Percentiles rank a stretch among this genome's conserved stretches.
Evolutionary conservation across 2,113 vertebrate species (phyloP).

Genomic region (Triplophysa rosa): DNA sequence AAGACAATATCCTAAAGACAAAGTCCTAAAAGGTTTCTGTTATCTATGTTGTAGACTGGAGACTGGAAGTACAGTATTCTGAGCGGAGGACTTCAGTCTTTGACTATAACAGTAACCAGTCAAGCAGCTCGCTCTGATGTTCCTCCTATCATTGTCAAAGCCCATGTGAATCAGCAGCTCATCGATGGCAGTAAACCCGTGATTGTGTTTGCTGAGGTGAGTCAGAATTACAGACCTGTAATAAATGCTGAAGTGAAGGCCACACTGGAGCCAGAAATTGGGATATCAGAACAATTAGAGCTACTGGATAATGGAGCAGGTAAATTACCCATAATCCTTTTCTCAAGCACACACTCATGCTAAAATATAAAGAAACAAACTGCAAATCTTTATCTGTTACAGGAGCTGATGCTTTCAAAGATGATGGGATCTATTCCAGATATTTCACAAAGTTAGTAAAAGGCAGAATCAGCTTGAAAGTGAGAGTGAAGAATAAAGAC

Average conservation of each 20-base stretch:
- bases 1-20: too few relatives aligned
- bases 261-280: conserved; percentile 59
- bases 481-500: conserved; percentile 56
- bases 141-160: conserved; percentile 58
- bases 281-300: conserved; percentile 43
- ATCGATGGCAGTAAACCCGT: conserved; percentile 59
- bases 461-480: conserved; percentile 69
- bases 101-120: conserved; percentile 66
- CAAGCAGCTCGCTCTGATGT: conserved; percentile 55
- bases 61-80: conserved; percentile 67
- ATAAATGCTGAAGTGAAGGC: conserved; percentile 67
- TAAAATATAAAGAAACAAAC: not conserved
- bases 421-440: conserved; percentile 73
- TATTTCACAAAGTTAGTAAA: conserved; percentile 66
- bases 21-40: not conserved
- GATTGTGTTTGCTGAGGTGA: conserved; percentile 67
- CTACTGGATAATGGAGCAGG: conserved; percentile 74
- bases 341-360: not conserved
- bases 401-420: conserved; percentile 69
- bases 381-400: conserved; percentile 6
- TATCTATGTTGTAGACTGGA: conserved; percentile 56
- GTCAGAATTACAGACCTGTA: conserved; percentile 64
- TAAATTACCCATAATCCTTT: conserved; percentile 43
- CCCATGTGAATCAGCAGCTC: conserved; percentile 56
- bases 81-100: conserved; percentile 57